These are phyloP conservation scores for Dipodomys spectabilis DNA, from an alignment of 2,113 vertebrate genomes.

Conservation along the genomic window DNA sequence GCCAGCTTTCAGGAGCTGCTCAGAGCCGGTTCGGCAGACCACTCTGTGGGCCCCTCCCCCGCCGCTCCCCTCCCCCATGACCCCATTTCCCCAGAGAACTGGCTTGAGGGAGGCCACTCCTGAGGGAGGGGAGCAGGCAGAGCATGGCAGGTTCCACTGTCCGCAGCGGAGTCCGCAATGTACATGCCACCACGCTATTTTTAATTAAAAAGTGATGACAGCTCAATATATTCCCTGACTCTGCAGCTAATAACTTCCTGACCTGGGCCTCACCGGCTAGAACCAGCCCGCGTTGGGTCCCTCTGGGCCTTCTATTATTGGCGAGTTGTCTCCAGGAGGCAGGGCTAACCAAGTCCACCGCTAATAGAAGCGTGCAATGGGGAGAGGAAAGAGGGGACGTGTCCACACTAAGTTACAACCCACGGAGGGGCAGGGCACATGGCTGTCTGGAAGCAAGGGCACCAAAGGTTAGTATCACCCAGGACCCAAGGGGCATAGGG, in stretches of 20 bases:
- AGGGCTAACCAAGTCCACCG: slow-evolving; percentile 72
- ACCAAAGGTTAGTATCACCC: slow-evolving; percentile 60
- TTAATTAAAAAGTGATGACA: slow-evolving; percentile 88
- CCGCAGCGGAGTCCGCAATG: slow-evolving; percentile 72
- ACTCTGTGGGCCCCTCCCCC: neutral
- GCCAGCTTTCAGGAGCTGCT: neutral
- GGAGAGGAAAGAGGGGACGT: slow-evolving; percentile 48
- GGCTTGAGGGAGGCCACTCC: neutral
- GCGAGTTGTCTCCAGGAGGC: slow-evolving; percentile 70
- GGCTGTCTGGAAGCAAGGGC: slow-evolving; percentile 73
- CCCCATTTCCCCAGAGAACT: neutral
- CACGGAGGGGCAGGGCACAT: slow-evolving; percentile 4
- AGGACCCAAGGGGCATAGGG: neutral
- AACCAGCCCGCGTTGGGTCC: slow-evolving; percentile 57
- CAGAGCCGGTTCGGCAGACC: neutral
- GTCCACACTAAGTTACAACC: slow-evolving; percentile 59
- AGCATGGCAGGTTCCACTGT: slow-evolving; percentile 48
- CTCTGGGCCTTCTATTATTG: slow-evolving; percentile 72
- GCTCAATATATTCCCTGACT: slow-evolving; percentile 84
- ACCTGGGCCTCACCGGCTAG: slow-evolving; percentile 78
- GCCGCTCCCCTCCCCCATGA: neutral
- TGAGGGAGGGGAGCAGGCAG: neutral
- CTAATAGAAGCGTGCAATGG: slow-evolving; percentile 70
- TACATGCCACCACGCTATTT: slow-evolving; percentile 82
- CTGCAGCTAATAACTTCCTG: slow-evolving; percentile 83